Evolutionary conservation across 30 jellyfish, hydroid and myxozoan genomes (phyloP).

Genomic region (Clytia hemisphaerica): DNA sequence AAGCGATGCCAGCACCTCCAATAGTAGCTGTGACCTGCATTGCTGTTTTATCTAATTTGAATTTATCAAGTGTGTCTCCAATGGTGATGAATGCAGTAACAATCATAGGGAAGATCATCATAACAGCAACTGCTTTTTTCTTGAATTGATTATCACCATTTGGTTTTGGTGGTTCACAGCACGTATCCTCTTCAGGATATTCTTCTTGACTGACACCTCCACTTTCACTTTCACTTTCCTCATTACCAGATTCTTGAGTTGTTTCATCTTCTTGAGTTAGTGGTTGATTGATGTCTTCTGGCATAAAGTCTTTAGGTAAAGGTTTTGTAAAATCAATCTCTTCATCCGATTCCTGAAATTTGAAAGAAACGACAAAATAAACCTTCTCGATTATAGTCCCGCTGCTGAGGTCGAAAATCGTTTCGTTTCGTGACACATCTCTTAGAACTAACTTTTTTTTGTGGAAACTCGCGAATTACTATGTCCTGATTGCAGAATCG

Average conservation of each 20-base stretch:
- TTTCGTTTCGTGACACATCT: too few relatives aligned
- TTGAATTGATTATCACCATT: not conserved
- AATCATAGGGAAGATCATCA: conserved; percentile 23
- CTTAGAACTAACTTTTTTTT: too few relatives aligned
- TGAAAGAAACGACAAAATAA: too few relatives aligned
- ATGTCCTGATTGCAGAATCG: too few relatives aligned
- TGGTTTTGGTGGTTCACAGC: not conserved
- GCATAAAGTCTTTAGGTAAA: not conserved
- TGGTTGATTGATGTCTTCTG: conserved; percentile 11
- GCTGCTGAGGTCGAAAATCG: too few relatives aligned
- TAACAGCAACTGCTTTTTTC: not conserved
- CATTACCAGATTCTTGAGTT: conserved; percentile 15
- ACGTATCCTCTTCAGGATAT: not conserved
- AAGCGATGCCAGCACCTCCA: conserved; percentile 22
- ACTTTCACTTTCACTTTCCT: not conserved
- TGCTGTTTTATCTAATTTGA: conserved; percentile 22
- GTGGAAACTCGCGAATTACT: too few relatives aligned
- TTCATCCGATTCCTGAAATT: conserved; percentile 3
- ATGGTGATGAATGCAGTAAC: conserved; percentile 9
- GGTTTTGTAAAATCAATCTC: not conserved
- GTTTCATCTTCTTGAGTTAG: not conserved
- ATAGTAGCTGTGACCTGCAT: conserved; percentile 14
- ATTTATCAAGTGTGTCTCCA: conserved; percentile 10
- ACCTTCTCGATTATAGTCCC: too few relatives aligned
- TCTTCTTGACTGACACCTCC: not conserved